A percentile compares a stretch with the other conserved stretches of the same genome.
Evolutionary conservation across 2,888 invertebrate species (phyloP).

Genomic region (Netelia fuscicornis): DNA sequence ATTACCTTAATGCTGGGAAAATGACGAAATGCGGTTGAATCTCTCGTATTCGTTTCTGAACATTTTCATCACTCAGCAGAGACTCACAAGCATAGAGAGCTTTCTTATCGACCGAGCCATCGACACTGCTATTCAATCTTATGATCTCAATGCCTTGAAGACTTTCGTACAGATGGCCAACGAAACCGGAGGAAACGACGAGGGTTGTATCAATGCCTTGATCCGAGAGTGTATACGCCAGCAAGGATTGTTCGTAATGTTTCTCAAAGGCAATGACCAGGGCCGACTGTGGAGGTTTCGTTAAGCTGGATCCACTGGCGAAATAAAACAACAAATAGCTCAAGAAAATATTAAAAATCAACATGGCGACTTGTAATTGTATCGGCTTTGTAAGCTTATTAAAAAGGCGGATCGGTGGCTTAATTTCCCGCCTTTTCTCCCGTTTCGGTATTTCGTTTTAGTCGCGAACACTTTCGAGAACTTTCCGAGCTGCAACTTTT

Average conservation of each 20-base stretch:
- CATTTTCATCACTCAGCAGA: conserved; percentile 75
- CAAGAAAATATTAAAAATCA: conserved; percentile 42
- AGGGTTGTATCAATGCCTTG: conserved; percentile 79
- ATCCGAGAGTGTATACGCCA: conserved; percentile 82
- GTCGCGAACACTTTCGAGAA: neutral
- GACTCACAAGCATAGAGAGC: conserved; percentile 78
- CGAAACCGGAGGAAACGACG: conserved; percentile 73
- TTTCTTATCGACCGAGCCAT: conserved; percentile 63
- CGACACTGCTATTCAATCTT: conserved; percentile 68
- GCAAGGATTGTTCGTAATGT: conserved; percentile 79
- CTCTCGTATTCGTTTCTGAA: conserved; percentile 74
- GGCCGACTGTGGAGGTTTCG: conserved; percentile 79
- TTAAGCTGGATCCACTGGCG: conserved; percentile 75
- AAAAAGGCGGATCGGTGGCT: neutral
- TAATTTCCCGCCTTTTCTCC: neutral
- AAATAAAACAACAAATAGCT: conserved; percentile 57
- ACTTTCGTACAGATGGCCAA: conserved; percentile 77
- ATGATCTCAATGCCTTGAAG: conserved; percentile 79
- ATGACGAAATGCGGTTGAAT: conserved; percentile 81
- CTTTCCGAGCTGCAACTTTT: neutral
- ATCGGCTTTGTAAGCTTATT: neutral
- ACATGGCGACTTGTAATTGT: conserved; percentile 7
- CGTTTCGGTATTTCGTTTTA: neutral
- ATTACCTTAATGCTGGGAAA: conserved; percentile 82
- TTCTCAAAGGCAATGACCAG: conserved; percentile 81